These are phyloP conservation scores for Chlamydotis undulata DNA, from an alignment of 2,113 vertebrate genomes.

Conservation along the genomic window DNA sequence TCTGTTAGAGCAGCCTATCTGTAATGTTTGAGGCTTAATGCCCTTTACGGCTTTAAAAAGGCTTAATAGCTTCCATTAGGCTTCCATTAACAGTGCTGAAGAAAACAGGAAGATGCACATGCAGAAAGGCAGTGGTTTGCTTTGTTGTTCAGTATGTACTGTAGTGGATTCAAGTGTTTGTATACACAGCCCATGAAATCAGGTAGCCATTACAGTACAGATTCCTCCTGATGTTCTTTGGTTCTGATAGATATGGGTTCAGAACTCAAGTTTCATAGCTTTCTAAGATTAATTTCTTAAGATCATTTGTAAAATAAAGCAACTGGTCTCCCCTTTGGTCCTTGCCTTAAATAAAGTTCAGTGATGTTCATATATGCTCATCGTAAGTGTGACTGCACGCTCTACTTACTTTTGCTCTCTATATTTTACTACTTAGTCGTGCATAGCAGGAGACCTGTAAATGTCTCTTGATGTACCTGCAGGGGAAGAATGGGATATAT, in stretches of 20 bases:
- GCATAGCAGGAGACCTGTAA: not conserved
- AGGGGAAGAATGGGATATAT: not conserved
- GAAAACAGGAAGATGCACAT: not conserved
- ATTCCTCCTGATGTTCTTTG: not conserved
- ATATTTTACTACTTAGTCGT: not conserved
- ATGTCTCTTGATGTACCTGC: not conserved
- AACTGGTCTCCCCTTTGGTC: not conserved
- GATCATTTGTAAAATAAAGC: not conserved
- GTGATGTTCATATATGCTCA: not conserved
- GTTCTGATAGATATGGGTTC: not conserved
- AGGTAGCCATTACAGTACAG: not conserved
- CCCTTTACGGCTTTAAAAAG: conserved; percentile 6
- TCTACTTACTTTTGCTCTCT: not conserved
- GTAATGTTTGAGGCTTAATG: conserved; percentile 22
- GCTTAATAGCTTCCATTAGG: conserved; percentile 48
- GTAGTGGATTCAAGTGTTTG: not conserved
- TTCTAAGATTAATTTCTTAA: not conserved
- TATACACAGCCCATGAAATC: not conserved
- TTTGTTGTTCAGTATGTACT: not conserved
- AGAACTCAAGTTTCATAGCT: not conserved
- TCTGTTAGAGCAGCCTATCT: not conserved
- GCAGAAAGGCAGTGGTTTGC: not conserved
- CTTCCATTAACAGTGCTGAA: not conserved
- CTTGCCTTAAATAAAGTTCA: not conserved
- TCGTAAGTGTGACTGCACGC: not conserved